phyloP scores from a whole-genome alignment of 92 coral and sea anemone genomes.

The Umimayanthus chanpuru region DNA sequence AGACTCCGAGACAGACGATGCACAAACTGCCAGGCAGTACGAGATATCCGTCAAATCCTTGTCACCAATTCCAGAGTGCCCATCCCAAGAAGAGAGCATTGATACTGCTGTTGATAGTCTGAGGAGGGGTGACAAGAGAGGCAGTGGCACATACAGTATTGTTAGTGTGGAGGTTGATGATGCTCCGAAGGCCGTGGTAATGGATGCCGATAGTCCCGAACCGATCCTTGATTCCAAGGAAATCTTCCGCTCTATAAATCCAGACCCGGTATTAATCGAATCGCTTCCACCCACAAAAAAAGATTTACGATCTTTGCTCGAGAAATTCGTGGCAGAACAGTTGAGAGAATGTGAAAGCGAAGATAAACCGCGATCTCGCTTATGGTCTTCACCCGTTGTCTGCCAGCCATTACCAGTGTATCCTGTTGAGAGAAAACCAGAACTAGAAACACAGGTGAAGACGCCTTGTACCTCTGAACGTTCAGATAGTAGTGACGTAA shows the following conservation, averaged over 20 bases:
- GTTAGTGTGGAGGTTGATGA: constrained; percentile 60
- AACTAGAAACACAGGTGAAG: neutral
- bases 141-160: constrained; percentile 63
- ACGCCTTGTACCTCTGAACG: neutral
- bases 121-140: constrained; percentile 44
- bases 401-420: constrained; percentile 33
- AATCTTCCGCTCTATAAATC: constrained; percentile 51
- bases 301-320: constrained; percentile 77
- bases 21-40: constrained; percentile 61
- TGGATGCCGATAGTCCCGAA: constrained; percentile 62
- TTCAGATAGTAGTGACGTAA: constrained; percentile 12
- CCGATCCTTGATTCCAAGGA: constrained; percentile 47
- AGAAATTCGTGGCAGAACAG: constrained; percentile 93
- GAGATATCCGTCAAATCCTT: constrained; percentile 57
- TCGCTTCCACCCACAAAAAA: constrained; percentile 65
- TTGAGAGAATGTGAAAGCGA: constrained; percentile 78
- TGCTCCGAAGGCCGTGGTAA: constrained; percentile 31
- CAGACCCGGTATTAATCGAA: constrained; percentile 36
- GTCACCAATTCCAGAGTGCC: constrained; percentile 87
- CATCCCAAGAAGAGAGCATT: constrained; percentile 78
- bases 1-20: constrained; percentile 73
- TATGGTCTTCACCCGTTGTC: constrained; percentile 43
- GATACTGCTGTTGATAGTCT: constrained; percentile 57
- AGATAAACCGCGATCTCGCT: constrained; percentile 42
- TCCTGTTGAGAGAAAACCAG: neutral